These are phyloP conservation scores for Dasyurus viverrinus DNA, from an alignment of 2,113 vertebrate genomes.

Conservation along the genomic window DNA sequence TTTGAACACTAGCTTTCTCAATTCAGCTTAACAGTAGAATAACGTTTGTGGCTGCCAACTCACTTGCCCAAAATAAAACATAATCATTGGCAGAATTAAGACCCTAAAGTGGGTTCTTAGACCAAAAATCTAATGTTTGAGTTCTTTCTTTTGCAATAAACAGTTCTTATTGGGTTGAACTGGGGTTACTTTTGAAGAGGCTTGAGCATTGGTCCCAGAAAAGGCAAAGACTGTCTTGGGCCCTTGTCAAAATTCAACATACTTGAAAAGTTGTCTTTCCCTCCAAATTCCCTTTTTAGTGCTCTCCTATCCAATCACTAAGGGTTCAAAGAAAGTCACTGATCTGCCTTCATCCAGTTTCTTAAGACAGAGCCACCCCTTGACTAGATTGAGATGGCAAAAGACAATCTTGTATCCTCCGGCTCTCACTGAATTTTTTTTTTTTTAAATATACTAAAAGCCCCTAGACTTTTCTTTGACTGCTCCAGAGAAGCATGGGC, in stretches of 20 bases:
- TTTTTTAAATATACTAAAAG: neutral
- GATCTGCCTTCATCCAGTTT: neutral
- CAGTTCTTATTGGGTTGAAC: neutral
- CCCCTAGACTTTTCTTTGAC: neutral
- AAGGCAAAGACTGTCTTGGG: neutral
- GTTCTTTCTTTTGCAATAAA: neutral
- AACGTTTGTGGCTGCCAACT: neutral
- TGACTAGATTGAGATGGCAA: neutral
- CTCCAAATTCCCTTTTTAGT: neutral
- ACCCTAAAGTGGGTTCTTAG: neutral
- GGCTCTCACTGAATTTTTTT: neutral
- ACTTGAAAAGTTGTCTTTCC: neutral
- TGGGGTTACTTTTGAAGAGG: neutral
- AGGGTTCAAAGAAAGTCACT: neutral
- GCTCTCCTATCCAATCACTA: neutral
- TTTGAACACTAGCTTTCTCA: neutral
- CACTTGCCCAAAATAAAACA: neutral
- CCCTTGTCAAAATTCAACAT: neutral
- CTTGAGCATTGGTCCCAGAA: neutral
- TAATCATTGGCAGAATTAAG: constrained; percentile 13
- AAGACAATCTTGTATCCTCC: neutral
- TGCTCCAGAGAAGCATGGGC: neutral
- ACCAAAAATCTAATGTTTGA: neutral
- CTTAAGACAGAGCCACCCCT: neutral
- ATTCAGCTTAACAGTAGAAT: neutral